phyloP scores from a whole-genome alignment of 2,888 invertebrate species.

The Ceratothoa steindachneri region DNA sequence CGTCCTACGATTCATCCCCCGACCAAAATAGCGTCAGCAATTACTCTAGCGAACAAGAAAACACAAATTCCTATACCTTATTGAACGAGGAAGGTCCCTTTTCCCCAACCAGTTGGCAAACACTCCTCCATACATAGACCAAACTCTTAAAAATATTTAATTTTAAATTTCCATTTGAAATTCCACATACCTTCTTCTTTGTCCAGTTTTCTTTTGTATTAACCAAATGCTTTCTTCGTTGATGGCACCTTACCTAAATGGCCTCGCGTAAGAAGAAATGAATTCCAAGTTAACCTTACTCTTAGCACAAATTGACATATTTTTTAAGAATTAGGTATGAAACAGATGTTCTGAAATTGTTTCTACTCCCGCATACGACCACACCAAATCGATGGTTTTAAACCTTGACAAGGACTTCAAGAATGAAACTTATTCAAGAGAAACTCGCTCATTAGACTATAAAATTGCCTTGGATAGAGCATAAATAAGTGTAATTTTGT shows the following conservation, averaged over 20 bases:
- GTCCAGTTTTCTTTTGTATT: too few species aligned
- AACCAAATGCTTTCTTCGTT: too few species aligned
- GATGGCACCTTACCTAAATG: too few species aligned
- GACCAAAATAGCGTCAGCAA: not conserved
- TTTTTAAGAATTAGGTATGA: not conserved
- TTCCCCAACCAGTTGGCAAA: not conserved
- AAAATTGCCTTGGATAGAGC: too few species aligned
- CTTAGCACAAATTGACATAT: not conserved
- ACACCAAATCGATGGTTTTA: too few species aligned
- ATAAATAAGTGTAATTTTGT: too few species aligned
- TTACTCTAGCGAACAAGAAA: not conserved
- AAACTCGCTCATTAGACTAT: too few species aligned
- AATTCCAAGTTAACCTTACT: not conserved
- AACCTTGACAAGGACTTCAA: too few species aligned
- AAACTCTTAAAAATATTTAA: not conserved
- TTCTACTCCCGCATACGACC: too few species aligned
- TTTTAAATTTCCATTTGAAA: not conserved
- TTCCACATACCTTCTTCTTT: not conserved
- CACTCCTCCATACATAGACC: not conserved
- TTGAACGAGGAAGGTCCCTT: not conserved
- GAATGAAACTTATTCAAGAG: too few species aligned
- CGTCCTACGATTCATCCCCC: not conserved
- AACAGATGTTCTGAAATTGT: too few species aligned
- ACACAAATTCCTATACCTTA: not conserved
- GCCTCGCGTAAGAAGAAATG: too few species aligned